Evolutionary conservation across 2,797 vertebrate species (phyloP).

Genomic region (Paramormyrops hopkinsi): DNA sequence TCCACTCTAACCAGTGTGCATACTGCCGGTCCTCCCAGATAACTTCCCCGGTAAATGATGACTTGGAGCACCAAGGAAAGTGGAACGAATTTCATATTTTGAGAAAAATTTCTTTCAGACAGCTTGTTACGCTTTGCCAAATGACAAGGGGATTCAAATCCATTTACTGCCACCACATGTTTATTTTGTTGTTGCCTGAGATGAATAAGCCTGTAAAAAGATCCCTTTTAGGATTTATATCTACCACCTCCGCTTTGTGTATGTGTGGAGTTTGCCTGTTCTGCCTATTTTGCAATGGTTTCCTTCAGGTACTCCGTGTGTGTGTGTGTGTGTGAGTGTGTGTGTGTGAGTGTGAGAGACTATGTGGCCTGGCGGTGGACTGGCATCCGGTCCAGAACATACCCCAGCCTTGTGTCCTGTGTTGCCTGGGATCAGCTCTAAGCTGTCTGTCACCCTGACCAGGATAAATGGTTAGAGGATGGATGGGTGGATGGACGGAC

Average conservation of each 20-base stretch:
- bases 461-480: background rate
- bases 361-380: background rate
- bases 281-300: background rate
- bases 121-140: constrained; percentile 17
- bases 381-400: background rate
- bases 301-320: background rate
- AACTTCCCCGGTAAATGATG: background rate
- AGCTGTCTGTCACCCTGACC: background rate
- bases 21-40: background rate
- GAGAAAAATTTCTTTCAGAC: constrained; percentile 28
- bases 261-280: background rate
- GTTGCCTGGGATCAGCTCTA: background rate
- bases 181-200: background rate
- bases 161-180: background rate
- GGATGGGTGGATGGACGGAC: background rate
- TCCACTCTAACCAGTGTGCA: background rate
- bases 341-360: background rate
- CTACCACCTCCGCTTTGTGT: background rate
- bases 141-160: constrained; percentile 19
- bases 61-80: constrained; percentile 21
- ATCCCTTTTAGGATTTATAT: background rate
- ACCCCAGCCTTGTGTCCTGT: background rate
- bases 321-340: background rate
- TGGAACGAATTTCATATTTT: constrained; percentile 31
- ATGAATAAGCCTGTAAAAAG: background rate